phyloP scores from a whole-genome alignment of 2,888 invertebrate species.

The Trachelus troglodyta region DNA sequence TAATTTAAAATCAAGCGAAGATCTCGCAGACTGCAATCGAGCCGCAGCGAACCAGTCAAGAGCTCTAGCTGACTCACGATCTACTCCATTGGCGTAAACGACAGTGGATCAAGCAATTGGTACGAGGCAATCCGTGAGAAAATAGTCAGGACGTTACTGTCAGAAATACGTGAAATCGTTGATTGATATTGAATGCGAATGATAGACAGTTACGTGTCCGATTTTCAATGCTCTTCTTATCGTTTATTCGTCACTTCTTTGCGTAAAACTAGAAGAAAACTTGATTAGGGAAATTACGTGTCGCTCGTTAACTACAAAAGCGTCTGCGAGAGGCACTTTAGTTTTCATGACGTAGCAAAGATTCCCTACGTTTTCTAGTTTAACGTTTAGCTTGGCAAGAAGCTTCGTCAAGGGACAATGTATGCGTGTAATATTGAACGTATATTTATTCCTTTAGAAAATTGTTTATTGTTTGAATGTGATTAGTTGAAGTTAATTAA shows the following conservation, averaged over 20 bases:
- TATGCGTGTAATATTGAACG: background rate
- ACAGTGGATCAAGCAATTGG: slow-evolving; percentile 29
- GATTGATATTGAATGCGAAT: background rate
- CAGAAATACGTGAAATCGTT: background rate
- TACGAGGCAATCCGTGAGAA: background rate
- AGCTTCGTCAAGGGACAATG: background rate
- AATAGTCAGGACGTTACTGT: background rate
- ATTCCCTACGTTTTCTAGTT: background rate
- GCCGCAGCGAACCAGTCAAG: slow-evolving; percentile 32
- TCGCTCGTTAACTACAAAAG: background rate
- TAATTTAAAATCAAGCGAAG: slow-evolving; percentile 59
- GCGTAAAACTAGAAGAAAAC: background rate
- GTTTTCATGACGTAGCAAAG: background rate
- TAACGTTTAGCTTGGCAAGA: background rate
- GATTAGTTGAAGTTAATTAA: background rate
- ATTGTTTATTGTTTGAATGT: background rate
- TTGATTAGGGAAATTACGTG: background rate
- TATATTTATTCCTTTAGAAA: background rate
- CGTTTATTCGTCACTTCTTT: background rate
- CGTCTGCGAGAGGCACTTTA: background rate
- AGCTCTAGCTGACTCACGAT: slow-evolving; percentile 53
- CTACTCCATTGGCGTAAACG: slow-evolving; percentile 39
- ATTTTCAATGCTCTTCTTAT: background rate
- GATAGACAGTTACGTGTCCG: background rate
- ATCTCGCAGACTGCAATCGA: slow-evolving; percentile 42